These are phyloP conservation scores for Halcyon smyrnensis DNA, from an alignment of 2,797 vertebrate species.

Conservation along the genomic window DNA sequence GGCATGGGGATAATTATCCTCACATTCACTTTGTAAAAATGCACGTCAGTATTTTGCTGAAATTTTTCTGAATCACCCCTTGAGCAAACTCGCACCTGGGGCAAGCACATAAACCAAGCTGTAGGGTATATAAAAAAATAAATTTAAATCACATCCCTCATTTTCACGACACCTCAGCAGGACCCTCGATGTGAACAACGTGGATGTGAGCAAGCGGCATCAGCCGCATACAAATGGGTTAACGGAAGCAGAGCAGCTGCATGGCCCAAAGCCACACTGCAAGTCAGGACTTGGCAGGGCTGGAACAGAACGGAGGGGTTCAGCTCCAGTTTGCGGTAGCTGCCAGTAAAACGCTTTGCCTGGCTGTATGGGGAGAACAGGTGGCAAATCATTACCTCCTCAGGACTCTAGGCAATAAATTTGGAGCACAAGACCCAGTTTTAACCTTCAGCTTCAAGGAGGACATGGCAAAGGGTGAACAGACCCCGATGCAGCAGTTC, in stretches of 20 bases:
- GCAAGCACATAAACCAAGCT: neutral
- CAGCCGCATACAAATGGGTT: neutral
- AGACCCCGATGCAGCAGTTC: fast-evolving
- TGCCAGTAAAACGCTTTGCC: neutral
- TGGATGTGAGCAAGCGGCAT: neutral
- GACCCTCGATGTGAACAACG: fast-evolving
- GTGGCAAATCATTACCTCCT: neutral
- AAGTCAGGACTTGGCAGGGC: conserved; percentile 7
- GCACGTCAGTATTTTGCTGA: neutral
- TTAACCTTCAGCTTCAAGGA: neutral
- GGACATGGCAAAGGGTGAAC: fast-evolving
- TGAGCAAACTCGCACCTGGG: neutral
- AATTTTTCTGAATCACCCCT: neutral
- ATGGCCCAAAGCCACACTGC: conserved; percentile 46
- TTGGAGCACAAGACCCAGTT: neutral
- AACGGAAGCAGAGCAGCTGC: conserved; percentile 63
- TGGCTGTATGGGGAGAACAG: neutral
- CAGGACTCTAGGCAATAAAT: neutral
- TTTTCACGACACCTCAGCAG: neutral
- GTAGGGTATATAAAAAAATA: neutral
- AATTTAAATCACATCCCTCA: neutral
- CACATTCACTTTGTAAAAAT: neutral
- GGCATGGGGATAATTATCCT: neutral
- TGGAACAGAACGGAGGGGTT: neutral
- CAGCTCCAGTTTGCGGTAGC: neutral